These are phyloP conservation scores for Salvator merianae DNA, from an alignment of 2,113 vertebrate genomes.

Conservation along the genomic window DNA sequence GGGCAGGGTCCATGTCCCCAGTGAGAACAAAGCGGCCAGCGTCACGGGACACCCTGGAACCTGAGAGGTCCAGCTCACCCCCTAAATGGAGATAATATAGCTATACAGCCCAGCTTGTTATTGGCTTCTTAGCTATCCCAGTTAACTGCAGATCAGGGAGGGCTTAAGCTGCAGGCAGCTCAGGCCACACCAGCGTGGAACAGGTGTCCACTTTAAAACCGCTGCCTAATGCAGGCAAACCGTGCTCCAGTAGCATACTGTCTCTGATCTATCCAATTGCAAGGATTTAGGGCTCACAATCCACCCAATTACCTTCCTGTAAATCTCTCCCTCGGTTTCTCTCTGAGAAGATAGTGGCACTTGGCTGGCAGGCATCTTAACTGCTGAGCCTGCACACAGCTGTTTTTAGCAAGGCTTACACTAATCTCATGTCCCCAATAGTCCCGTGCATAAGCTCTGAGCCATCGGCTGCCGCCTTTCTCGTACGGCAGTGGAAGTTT, in stretches of 20 bases:
- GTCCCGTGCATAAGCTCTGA: background rate
- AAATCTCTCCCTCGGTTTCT: background rate
- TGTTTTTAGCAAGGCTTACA: constrained; percentile 14
- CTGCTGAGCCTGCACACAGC: background rate
- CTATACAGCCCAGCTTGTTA: too few species aligned
- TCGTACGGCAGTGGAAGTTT: rapidly evolving
- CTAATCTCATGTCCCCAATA: background rate
- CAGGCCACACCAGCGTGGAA: background rate
- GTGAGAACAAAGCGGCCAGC: too few species aligned
- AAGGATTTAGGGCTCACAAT: background rate
- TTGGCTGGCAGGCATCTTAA: background rate
- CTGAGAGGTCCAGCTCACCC: too few species aligned
- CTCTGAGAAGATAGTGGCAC: background rate
- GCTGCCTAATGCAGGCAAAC: background rate
- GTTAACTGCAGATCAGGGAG: rapidly evolving
- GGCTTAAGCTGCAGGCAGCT: background rate
- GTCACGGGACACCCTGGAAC: too few species aligned
- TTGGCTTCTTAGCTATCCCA: background rate
- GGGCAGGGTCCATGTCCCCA: too few species aligned
- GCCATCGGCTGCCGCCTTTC: background rate
- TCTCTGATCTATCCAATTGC: background rate
- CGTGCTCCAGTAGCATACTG: background rate
- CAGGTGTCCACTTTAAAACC: background rate
- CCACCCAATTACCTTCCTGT: constrained; percentile 8
- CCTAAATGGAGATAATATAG: too few species aligned